A percentile compares a stretch with the other conserved stretches of the same genome.
Conservation (phyloP, 2,113 vertebrate genomes). For the Bos taurus region ARS-UCD2.0 NC_037351.1:17446501-17447000, state of each 20-base stretch:
- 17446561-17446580: neutral
- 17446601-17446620: neutral
- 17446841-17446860: neutral
- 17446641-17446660: neutral
- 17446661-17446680: neutral
- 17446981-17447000: neutral
- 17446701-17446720: neutral
- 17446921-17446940: neutral
- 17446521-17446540: neutral
- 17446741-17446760: neutral
- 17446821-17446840: neutral
- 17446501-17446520: neutral
- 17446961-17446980: neutral
- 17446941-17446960: neutral
- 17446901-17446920: neutral
- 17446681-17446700: neutral
- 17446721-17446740: neutral
- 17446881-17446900: neutral
- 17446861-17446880: neutral
- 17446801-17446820: neutral
- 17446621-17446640: neutral
- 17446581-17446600: neutral
- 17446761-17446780: neutral
- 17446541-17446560: neutral
- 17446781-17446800: neutral